Conservation (phyloP, 2,113 vertebrate species). For the Spea multiplicata region DNA sequence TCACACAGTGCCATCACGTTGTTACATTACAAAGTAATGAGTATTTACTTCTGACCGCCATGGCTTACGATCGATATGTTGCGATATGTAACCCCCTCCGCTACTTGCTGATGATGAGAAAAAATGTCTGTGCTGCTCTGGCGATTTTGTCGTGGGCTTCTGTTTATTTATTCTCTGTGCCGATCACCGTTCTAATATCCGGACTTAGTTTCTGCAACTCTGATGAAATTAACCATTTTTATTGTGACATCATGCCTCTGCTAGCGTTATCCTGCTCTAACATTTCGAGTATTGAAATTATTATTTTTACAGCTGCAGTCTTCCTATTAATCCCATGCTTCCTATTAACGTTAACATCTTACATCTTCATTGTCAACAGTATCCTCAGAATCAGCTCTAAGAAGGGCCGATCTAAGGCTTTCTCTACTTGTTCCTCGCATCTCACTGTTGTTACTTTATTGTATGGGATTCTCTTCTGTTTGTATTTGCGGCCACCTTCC, state of each 20-base stretch:
- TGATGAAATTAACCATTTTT: slow-evolving; percentile 52
- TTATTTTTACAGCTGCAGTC: background rate
- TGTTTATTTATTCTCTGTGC: background rate
- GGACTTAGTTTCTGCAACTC: slow-evolving; percentile 49
- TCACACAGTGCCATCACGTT: slow-evolving; percentile 2
- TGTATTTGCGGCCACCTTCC: no score
- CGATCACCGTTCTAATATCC: slow-evolving; percentile 1
- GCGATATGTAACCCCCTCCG: slow-evolving; percentile 52
- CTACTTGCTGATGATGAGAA: slow-evolving; percentile 49
- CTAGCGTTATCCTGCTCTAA: slow-evolving; percentile 12
- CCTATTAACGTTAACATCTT: background rate
- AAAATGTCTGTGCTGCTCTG: slow-evolving; percentile 35
- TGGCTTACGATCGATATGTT: slow-evolving; percentile 55
- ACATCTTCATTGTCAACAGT: background rate
- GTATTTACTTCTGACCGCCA: slow-evolving; percentile 33
- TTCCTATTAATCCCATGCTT: background rate
- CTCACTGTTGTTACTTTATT: no score
- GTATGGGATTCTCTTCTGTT: no score
- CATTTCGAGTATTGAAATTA: background rate
- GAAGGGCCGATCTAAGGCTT: no score
- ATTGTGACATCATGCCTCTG: slow-evolving; percentile 54
- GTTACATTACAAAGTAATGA: background rate
- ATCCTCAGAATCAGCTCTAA: no score
- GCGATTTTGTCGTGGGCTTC: background rate
- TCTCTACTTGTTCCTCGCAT: no score